Conservation (phyloP, 2,113 vertebrate genomes). For the Formicarius rufipectus region DNA sequence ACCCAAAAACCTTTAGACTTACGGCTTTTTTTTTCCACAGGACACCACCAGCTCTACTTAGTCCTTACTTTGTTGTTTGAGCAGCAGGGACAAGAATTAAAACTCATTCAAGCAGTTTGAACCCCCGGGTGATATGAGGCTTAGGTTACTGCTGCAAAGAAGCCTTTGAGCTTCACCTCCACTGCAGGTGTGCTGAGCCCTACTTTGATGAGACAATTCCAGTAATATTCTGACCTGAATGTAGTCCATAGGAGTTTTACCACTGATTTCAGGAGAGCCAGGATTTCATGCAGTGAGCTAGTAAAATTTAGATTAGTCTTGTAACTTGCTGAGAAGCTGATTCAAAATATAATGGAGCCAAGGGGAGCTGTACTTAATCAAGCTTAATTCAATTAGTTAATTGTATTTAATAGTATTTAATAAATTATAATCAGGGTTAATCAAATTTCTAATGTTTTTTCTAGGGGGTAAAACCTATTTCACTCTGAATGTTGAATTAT, state of each 20-base stretch:
- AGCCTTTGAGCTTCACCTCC: background rate
- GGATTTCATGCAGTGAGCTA: background rate
- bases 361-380: background rate
- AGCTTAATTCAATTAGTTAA: background rate
- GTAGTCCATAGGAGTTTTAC: background rate
- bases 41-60: background rate
- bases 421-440: background rate
- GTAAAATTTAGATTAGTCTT: background rate
- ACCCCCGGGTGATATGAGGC: background rate
- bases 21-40: background rate
- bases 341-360: background rate
- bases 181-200: background rate
- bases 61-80: background rate
- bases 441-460: background rate
- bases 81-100: background rate
- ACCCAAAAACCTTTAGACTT: accelerated
- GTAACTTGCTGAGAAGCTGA: background rate
- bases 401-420: background rate
- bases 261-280: background rate
- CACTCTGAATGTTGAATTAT: background rate
- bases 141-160: background rate
- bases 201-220: background rate
- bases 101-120: background rate
- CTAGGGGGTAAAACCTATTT: background rate
- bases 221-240: background rate